These are phyloP conservation scores for Tetrax tetrax DNA, from an alignment of 2,113 vertebrate species.

Conservation along the genomic window DNA sequence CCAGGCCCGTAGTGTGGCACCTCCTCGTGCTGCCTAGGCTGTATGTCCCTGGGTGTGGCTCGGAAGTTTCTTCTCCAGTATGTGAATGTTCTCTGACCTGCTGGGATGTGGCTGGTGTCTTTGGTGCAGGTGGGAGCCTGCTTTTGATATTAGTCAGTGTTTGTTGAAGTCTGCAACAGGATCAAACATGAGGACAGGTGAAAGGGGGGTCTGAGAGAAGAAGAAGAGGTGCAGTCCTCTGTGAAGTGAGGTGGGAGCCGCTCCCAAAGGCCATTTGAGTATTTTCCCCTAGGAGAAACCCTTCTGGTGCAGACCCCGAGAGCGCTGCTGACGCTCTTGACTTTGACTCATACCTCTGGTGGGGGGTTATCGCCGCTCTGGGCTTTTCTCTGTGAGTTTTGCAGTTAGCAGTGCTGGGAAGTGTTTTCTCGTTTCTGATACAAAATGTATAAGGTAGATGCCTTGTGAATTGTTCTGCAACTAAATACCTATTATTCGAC, in stretches of 20 bases:
- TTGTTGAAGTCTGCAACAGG: rapidly evolving
- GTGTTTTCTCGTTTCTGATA: not conserved
- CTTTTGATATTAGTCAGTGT: not conserved
- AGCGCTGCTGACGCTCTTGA: not conserved
- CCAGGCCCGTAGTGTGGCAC: rapidly evolving
- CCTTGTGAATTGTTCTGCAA: not conserved
- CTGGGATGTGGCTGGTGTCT: not conserved
- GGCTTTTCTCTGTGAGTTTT: not conserved
- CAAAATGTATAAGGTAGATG: not conserved
- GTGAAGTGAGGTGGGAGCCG: not conserved
- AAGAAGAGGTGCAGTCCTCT: not conserved
- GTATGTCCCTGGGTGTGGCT: not conserved
- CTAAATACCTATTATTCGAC: not conserved
- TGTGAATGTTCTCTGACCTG: not conserved
- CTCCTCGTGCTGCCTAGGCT: not conserved
- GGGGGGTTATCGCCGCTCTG: not conserved
- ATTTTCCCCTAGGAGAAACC: not conserved
- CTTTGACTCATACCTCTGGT: not conserved
- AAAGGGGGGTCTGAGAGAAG: not conserved
- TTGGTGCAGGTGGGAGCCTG: rapidly evolving
- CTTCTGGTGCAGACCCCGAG: not conserved
- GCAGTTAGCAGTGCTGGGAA: not conserved
- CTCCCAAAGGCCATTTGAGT: not conserved
- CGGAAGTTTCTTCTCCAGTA: not conserved
- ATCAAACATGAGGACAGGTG: not conserved